A percentile compares a stretch with the other conserved stretches of the same genome.
Evolutionary conservation across 2,797 vertebrate genomes (phyloP).

Genomic region (Centroberyx gerrardi): DNA sequence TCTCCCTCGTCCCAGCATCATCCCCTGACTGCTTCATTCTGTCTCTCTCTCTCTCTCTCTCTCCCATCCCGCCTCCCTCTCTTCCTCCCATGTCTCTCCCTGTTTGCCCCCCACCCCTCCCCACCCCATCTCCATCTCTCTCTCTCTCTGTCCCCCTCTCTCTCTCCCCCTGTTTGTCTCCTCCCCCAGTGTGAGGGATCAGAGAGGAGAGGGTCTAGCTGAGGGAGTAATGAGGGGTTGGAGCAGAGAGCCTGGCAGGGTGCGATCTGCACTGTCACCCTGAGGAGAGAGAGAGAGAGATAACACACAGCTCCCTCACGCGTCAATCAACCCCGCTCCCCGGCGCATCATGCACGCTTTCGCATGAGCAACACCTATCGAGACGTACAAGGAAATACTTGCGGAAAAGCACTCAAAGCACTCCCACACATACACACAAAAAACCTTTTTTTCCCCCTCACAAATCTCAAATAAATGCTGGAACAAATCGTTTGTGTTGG

Average conservation of each 20-base stretch:
- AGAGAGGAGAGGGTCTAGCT: constrained; percentile 77
- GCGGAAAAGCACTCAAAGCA: constrained; percentile 34
- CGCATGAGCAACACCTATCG: constrained; percentile 46
- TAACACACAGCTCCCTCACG: constrained; percentile 50
- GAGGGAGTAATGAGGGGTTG: constrained; percentile 78
- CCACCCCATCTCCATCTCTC: constrained; percentile 12
- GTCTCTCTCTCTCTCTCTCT: neutral
- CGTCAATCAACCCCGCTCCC: constrained; percentile 64
- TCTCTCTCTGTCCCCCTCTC: constrained; percentile 22
- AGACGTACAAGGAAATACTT: constrained; percentile 45
- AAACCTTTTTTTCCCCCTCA: neutral
- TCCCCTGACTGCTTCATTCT: constrained; percentile 29
- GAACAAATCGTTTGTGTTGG: constrained; percentile 61
- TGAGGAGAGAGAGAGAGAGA: constrained; percentile 59
- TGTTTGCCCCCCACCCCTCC: neutral
- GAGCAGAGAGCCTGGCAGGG: constrained; percentile 72
- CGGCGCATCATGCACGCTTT: constrained; percentile 29
- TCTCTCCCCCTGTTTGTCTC: constrained; percentile 61
- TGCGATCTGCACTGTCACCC: constrained; percentile 75
- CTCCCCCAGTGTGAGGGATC: constrained; percentile 78
- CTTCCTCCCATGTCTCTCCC: constrained; percentile 1
- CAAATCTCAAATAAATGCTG: constrained; percentile 59
- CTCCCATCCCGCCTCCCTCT: neutral
- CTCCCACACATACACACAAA: constrained; percentile 33
- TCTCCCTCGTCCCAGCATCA: constrained; percentile 50